Evolutionary conservation across 2,113 vertebrate species (phyloP).

Genomic region (Chamaetylas fuelleborni): DNA sequence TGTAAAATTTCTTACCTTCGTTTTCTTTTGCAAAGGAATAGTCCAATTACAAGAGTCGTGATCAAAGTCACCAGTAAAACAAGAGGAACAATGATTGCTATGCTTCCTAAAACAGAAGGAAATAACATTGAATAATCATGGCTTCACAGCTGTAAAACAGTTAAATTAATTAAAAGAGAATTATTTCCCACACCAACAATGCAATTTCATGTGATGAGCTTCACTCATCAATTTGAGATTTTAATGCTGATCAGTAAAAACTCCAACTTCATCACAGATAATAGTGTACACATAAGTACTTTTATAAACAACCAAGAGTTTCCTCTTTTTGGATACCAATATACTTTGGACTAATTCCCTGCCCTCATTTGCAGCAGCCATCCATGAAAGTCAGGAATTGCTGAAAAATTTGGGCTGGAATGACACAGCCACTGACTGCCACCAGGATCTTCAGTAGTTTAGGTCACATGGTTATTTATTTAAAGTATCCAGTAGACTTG

Average conservation of each 20-base stretch:
- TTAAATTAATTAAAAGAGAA: neutral
- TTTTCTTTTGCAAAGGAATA: constrained; percentile 93
- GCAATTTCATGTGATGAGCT: neutral
- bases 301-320: neutral
- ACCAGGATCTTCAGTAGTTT: neutral
- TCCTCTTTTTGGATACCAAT: neutral
- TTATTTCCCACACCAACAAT: neutral
- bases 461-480: neutral
- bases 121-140: neutral
- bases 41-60: constrained; percentile 89
- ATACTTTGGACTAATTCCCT: neutral
- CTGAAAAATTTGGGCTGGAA: neutral
- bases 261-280: neutral
- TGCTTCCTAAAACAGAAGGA: constrained; percentile 83
- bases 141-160: neutral
- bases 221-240: neutral
- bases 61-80: constrained; percentile 92
- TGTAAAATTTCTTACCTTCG: constrained; percentile 79
- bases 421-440: neutral
- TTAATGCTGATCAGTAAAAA: neutral
- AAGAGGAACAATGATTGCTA: constrained; percentile 96
- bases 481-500: neutral
- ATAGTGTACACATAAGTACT: neutral
- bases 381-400: neutral
- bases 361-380: neutral